Base-by-base conservation (phyloP, 1,140 invertebrate genomes). In the Plectrocnemia conspersa region DNA sequence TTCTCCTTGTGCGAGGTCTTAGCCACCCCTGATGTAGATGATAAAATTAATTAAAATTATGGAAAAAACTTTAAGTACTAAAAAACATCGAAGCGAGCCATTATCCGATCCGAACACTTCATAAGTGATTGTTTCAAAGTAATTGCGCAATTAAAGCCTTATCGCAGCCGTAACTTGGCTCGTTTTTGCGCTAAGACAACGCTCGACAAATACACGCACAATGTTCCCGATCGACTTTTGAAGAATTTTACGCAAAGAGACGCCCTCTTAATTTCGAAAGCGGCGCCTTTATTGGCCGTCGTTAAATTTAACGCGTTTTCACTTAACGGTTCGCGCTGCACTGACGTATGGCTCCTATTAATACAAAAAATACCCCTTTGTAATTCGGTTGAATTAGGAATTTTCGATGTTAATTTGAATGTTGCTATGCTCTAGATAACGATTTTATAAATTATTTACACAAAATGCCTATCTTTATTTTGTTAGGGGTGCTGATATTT, bases 131-230 rank as follows among this genome's bases (percentile, higher is more conserved):
- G 45, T 35, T 47, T 33, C 27, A 32, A 47, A 47, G 35, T 47
- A 47, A 47, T 47, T 47, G 45, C 32, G 32, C 45, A 47, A 47
- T 47, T 47, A 47, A 47, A 47, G 45, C 35, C 45, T 47, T 47
- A 47, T 47, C 45, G 35, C 35, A 10, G 7, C 45, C 19, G 24
- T 47, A 47, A 47, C 35, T 47, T 32, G 32, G 32, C 32, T 11
- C 11, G 11, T 3, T 35, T 35, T 11, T 15, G 32, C 11, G 32
- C 11, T 11, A 11, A 15, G 32, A 15, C n/a, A 35, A 4, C 11
- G 16, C 36, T 40, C 36, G 36, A 13, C 15, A 15, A 10, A 15
- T 16, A n/a, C n/a, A n/a, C n/a, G n/a, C n/a, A n/a, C n/a, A n/a
- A n/a, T n/a, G n/a, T n/a, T n/a, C n/a, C n/a, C n/a, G n/a, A n/a